phyloP scores from a whole-genome alignment of 2,888 invertebrate species.

The Lasioglossum calceatum region DNA sequence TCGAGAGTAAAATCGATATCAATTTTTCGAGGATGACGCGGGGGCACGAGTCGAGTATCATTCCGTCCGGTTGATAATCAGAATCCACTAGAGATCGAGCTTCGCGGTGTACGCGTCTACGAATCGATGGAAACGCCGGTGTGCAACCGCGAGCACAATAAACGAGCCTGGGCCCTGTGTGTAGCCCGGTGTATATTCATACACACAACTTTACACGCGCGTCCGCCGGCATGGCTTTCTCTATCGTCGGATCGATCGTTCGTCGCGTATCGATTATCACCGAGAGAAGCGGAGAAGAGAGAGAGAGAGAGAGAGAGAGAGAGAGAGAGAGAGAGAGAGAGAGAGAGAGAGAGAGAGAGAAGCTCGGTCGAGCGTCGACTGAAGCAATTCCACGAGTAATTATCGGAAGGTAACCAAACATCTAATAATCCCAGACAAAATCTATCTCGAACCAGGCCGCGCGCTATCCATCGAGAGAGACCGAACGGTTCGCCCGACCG shows the following conservation, averaged over 20 bases:
- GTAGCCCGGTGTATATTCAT: constrained; percentile 29
- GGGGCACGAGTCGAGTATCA: constrained; percentile 40
- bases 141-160: constrained; percentile 24
- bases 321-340: neutral
- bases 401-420: constrained; percentile 76
- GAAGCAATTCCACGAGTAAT: constrained; percentile 72
- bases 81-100: constrained; percentile 59
- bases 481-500: neutral
- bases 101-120: constrained; percentile 37
- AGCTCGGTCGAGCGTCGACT: constrained; percentile 43
- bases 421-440: constrained; percentile 76
- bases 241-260: constrained; percentile 53
- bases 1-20: constrained; percentile 58
- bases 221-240: constrained; percentile 13
- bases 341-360: neutral
- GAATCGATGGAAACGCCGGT: constrained; percentile 41
- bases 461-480: constrained; percentile 24
- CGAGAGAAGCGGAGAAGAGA: neutral
- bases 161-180: neutral
- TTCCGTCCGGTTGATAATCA: constrained; percentile 63
- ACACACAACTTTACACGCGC: constrained; percentile 38
- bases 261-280: constrained; percentile 53
- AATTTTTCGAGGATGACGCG: constrained; percentile 65
- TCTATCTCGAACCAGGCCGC: constrained; percentile 64
- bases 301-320: neutral